These are phyloP conservation scores for Phymatocera aterrima DNA, from an alignment of 2,888 invertebrate genomes.

Conservation along the genomic window DNA sequence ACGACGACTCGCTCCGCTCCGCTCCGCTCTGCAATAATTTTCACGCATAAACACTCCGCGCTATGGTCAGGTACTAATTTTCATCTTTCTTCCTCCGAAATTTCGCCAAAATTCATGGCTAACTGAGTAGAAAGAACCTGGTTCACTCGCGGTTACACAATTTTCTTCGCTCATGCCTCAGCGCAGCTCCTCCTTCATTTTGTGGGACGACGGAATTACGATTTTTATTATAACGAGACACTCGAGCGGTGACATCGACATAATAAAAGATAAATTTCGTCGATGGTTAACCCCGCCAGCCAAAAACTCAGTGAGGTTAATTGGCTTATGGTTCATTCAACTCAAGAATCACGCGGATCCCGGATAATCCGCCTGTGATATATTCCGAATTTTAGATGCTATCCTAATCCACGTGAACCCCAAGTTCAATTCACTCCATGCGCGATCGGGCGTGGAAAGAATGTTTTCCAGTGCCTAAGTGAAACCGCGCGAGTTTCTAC, in stretches of 20 bases:
- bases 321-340: constrained; percentile 30
- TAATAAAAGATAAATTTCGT: background rate
- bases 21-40: background rate
- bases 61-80: background rate
- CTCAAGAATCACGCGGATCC: constrained; percentile 12
- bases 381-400: background rate
- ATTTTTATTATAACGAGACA: too few species aligned
- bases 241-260: background rate
- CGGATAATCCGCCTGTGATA: constrained; percentile 11
- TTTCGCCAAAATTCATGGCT: background rate
- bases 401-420: background rate
- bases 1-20: too few species aligned
- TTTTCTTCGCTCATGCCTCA: background rate
- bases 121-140: too few species aligned
- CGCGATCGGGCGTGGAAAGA: background rate
- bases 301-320: constrained; percentile 13
- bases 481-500: too few species aligned
- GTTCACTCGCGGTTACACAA: background rate
- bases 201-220: too few species aligned
- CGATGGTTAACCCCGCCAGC: constrained; percentile 15
- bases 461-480: too few species aligned
- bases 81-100: background rate
- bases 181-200: too few species aligned
- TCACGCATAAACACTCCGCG: background rate
- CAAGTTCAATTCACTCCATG: background rate